Base-by-base conservation (phyloP, 1,140 invertebrate genomes). In the Arctopsyche grandis region DNA sequence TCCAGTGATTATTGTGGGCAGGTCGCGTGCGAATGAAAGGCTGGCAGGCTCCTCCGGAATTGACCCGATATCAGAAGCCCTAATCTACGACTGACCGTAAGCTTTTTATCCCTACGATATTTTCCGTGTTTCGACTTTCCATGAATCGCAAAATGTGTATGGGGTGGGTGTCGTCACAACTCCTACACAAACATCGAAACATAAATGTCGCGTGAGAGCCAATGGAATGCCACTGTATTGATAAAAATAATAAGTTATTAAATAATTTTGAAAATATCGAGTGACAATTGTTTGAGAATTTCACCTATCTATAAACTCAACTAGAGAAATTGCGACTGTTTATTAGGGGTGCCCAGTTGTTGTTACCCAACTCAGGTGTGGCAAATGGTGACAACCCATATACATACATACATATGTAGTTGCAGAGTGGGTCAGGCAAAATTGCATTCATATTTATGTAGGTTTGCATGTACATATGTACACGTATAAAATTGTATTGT, bases 101-200 rank as follows among this genome's bases (percentile, higher is more conserved):
- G 44, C 58, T 43, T 38, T 76, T 63, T 76, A 76, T 76, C 74
- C 74, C 14, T 44, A 38, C 46, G 74, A 76, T 76, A 76, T 76
- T 76, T 76, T 76, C 63, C 74, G 74, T 76, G 74, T 52, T 52
- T 76, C 74, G 74, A 48, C 46, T 76, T 76, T 76, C 22, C 46
- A 76, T 63, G 74, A 76, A 63, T 63, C 46, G 48, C 22, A 75
- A 75, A 75, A 75, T 29, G 29, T 43, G 10, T 73, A 46, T 29
- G 69, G 9, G 26, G 66, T 16, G 1, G 3, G 7, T 38, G 14
- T 44, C 26, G 66, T 69, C 7, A n/a, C 52, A 21, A 21, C 10
- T 38, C 7, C 7, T 38, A 38, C 7, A 3, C 44, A 60, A 60
- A 21, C 10, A 66, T 66, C 24, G 60, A 66, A 21, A 56, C 19